Evolutionary conservation across 2,113 vertebrate species (phyloP).

Genomic region (Platycercus adscitus): DNA sequence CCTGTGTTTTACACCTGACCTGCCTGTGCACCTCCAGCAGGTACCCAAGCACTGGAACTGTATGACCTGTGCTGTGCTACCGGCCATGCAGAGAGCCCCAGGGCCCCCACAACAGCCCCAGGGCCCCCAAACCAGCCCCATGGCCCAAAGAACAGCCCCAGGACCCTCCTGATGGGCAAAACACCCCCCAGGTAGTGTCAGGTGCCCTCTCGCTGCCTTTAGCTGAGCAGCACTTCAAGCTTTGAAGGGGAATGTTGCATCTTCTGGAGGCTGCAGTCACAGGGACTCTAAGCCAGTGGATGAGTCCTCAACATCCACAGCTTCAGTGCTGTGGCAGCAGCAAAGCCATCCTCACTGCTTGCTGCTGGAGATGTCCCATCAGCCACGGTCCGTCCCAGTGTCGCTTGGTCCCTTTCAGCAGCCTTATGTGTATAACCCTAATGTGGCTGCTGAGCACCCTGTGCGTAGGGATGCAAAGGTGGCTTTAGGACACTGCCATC

Average conservation of each 20-base stretch:
- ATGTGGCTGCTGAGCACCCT: background rate
- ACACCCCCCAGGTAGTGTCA: background rate
- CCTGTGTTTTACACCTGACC: background rate
- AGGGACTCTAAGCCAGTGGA: background rate
- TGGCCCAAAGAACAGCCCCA: background rate
- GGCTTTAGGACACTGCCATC: background rate
- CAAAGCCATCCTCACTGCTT: background rate
- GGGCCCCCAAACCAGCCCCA: background rate
- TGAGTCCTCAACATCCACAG: background rate
- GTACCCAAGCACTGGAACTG: accelerated
- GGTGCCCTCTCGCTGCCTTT: background rate
- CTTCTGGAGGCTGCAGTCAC: background rate
- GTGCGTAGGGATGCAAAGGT: accelerated
- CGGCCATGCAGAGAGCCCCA: background rate
- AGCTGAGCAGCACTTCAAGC: background rate
- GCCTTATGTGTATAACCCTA: accelerated
- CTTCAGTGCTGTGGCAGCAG: background rate
- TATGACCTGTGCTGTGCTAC: background rate
- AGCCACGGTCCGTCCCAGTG: accelerated
- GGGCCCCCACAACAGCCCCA: accelerated
- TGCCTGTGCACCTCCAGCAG: background rate
- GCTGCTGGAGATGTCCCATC: background rate
- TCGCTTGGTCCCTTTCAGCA: background rate
- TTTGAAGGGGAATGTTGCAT: background rate
- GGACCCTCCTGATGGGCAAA: accelerated